Conservation (phyloP, 1,140 invertebrate species). For the Goniozus legneri region DNA sequence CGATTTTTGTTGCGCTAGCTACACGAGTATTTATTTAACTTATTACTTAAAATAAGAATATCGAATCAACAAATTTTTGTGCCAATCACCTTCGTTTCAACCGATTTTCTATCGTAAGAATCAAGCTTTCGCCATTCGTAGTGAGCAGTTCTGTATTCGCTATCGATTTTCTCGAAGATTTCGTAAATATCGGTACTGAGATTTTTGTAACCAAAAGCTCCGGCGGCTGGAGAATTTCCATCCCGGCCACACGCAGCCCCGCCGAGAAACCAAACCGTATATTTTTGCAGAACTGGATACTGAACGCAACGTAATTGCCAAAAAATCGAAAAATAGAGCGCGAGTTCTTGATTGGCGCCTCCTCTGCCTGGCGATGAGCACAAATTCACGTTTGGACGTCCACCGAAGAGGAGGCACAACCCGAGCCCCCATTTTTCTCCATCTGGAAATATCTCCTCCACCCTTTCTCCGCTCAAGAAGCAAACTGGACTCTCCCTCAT, state of each 20-base stretch:
- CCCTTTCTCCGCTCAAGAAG: constrained; percentile 21
- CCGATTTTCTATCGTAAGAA: background rate
- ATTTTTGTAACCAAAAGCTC: constrained; percentile 32
- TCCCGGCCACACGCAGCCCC: constrained; percentile 27
- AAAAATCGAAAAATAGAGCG: constrained; percentile 53
- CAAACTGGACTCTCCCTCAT: constrained; percentile 27
- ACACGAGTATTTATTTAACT: no score
- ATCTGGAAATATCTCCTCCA: constrained; percentile 30
- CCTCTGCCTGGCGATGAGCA: constrained; percentile 53
- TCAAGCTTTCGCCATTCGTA: constrained; percentile 14
- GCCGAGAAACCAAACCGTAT: constrained; percentile 36
- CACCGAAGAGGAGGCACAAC: constrained; percentile 50
- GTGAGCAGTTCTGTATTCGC: constrained; percentile 2
- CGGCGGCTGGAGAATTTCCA: constrained; percentile 28
- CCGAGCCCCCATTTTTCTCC: constrained; percentile 35
- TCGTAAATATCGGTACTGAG: constrained; percentile 26
- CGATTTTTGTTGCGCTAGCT: no score
- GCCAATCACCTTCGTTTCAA: background rate
- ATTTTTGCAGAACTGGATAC: constrained; percentile 32
- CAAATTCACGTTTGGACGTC: constrained; percentile 59
- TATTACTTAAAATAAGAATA: constrained; percentile 10
- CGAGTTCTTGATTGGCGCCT: constrained; percentile 69
- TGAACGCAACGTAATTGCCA: constrained; percentile 35
- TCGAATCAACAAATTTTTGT: no score
- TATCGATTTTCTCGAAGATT: constrained; percentile 22